Evolutionary conservation across 2,113 vertebrate genomes (phyloP).

Genomic region (Mionectes macconnelli): DNA sequence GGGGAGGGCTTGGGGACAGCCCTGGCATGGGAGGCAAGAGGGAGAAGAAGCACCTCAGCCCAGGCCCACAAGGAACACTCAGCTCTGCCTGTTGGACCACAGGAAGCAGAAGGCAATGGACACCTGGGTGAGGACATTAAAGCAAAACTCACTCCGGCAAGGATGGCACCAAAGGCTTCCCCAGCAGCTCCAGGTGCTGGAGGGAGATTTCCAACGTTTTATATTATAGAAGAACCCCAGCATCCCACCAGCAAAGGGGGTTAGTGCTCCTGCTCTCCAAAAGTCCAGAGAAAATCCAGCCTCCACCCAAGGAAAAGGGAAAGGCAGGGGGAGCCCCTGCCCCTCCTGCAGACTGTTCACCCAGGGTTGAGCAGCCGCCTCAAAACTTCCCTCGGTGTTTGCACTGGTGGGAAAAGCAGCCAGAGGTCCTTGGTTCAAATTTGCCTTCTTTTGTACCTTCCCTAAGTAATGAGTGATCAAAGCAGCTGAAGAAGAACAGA

Average conservation of each 20-base stretch:
- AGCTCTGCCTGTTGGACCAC: neutral
- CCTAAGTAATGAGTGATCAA: neutral
- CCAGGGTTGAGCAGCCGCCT: neutral
- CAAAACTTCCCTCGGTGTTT: neutral
- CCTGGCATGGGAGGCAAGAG: neutral
- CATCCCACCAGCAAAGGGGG: neutral
- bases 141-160: neutral
- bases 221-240: neutral
- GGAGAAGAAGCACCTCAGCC: constrained; percentile 15
- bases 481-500: neutral
- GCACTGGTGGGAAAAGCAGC: neutral
- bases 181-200: neutral
- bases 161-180: neutral
- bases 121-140: neutral
- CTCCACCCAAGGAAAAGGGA: neutral
- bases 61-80: neutral
- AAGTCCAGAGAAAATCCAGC: neutral
- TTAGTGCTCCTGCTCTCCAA: neutral
- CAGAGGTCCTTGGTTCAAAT: neutral
- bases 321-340: neutral
- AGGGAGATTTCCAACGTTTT: neutral
- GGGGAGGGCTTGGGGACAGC: neutral
- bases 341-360: neutral
- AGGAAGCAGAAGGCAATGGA: neutral
- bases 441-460: neutral